Evolutionary conservation across 1,140 invertebrate genomes (phyloP).

Genomic region (Pristionchus pacificus): DNA sequence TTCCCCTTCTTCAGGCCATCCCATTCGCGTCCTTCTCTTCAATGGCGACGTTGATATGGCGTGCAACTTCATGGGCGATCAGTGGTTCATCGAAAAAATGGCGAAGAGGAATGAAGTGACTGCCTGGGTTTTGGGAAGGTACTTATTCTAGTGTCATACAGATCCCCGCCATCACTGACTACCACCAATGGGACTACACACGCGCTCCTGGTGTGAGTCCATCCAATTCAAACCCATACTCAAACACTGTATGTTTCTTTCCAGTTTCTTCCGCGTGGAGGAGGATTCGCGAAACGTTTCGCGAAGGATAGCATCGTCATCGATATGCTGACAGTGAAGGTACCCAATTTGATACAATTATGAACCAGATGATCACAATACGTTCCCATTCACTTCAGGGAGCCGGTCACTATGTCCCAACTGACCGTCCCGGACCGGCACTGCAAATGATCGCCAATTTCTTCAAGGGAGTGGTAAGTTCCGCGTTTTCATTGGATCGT

Average conservation of each 20-base stretch:
- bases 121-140: too few relatives aligned
- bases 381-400: conserved; percentile 55
- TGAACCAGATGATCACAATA: too few relatives aligned
- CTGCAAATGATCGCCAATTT: conserved; percentile 58
- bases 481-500: too few relatives aligned
- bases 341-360: neutral
- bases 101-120: conserved; percentile 19
- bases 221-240: neutral
- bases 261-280: conserved; percentile 19
- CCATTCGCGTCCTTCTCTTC: conserved; percentile 58
- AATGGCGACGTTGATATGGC: conserved; percentile 65
- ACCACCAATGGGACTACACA: conserved; percentile 23
- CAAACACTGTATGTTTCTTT: neutral
- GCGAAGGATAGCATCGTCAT: conserved; percentile 17
- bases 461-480: conserved; percentile 33
- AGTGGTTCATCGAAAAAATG: conserved; percentile 62
- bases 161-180: neutral
- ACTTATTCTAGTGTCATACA: neutral
- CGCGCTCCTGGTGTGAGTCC: neutral
- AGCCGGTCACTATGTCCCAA: conserved; percentile 64
- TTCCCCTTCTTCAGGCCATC: neutral
- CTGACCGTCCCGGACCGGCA: conserved; percentile 61
- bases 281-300: conserved; percentile 31
- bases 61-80: conserved; percentile 63
- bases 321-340: conserved; percentile 31